Evolutionary conservation across 2,113 vertebrate genomes (phyloP).

Genomic region (Balaeniceps rex): DNA sequence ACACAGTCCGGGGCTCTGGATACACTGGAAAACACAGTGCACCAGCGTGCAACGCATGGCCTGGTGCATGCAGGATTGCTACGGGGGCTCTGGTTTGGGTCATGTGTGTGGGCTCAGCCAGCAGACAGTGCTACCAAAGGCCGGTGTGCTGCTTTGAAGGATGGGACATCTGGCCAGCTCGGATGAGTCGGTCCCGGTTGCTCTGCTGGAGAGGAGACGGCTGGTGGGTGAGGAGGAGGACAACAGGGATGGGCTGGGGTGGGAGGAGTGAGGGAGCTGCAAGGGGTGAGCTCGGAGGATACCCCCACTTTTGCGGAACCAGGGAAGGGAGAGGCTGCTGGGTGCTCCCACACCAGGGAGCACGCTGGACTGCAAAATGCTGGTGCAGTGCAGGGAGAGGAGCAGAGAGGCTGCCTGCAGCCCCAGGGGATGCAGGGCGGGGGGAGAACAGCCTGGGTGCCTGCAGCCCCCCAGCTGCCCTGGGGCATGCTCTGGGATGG

Average conservation of each 20-base stretch:
- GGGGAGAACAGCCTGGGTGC: neutral
- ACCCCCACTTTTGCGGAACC: neutral
- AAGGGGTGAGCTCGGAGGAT: neutral
- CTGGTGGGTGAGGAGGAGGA: neutral
- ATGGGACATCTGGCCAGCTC: neutral
- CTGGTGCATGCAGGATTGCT: neutral
- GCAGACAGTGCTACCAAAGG: neutral
- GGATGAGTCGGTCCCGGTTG: neutral
- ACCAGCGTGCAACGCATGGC: neutral
- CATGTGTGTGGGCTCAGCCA: accelerated
- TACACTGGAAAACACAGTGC: neutral
- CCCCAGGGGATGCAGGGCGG: neutral
- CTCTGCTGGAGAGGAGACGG: neutral
- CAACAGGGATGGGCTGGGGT: neutral
- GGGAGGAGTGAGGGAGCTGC: neutral
- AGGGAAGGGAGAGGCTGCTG: neutral
- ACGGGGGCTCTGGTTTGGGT: neutral
- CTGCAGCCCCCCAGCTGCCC: neutral
- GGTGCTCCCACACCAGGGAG: neutral
- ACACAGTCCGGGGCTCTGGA: neutral
- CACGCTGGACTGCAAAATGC: neutral
- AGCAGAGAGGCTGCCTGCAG: neutral
- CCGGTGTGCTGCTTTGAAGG: neutral
- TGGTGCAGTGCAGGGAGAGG: neutral
- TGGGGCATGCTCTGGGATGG: neutral